Conservation (phyloP, 1,140 invertebrate species). For the Zaprionus ornatus region DNA sequence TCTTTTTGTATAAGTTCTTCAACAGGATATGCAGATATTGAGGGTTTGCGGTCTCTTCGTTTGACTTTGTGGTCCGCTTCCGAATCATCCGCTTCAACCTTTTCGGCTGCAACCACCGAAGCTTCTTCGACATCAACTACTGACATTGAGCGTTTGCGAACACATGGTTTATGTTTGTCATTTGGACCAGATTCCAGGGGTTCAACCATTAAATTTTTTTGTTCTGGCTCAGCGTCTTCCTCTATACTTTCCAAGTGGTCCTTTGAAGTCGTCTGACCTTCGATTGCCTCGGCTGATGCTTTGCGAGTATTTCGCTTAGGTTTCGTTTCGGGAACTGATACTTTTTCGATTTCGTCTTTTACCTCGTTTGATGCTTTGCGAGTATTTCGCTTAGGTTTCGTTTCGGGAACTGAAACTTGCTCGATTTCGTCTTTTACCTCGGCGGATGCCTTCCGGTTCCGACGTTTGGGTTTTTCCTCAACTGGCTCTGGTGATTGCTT, state of each 20-base stretch:
- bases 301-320: constrained; percentile 5
- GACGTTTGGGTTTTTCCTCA: constrained; percentile 32
- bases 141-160: not conserved
- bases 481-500: not conserved
- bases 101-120: not conserved
- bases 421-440: constrained; percentile 9
- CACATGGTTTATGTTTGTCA: not conserved
- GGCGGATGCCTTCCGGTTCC: constrained; percentile 25
- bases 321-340: constrained; percentile 6
- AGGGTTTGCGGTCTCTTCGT: not conserved
- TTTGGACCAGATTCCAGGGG: not conserved
- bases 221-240: constrained; percentile 8
- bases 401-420: not conserved
- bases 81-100: not conserved
- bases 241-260: constrained; percentile 8
- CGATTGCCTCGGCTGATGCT: constrained; percentile 15
- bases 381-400: constrained; percentile 1
- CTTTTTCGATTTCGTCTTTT: not conserved
- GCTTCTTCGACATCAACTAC: not conserved
- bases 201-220: not conserved
- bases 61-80: not conserved
- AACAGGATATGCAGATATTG: not conserved
- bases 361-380: constrained; percentile 31
- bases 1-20: not conserved
- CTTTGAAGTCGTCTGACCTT: not conserved